A percentile compares a stretch with the other conserved stretches of the same genome.
phyloP scores from a whole-genome alignment of 2,797 vertebrate genomes.

The Leuciscus waleckii region DNA sequence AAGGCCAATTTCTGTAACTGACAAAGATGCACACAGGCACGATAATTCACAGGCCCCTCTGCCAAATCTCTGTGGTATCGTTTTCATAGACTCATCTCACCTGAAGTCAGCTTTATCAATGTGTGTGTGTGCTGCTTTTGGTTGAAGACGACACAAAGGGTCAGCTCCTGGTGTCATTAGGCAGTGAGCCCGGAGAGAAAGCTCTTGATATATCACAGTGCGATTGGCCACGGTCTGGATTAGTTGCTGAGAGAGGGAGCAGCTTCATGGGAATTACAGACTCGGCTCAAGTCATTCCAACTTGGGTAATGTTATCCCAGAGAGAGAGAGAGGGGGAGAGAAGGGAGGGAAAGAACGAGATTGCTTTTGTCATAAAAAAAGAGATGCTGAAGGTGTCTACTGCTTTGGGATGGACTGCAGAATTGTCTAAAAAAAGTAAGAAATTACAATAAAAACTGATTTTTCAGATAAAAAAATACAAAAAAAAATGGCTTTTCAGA shows the following conservation, averaged over 20 bases:
- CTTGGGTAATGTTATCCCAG: constrained; percentile 80
- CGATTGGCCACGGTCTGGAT: constrained; percentile 80
- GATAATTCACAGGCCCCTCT: constrained; percentile 11
- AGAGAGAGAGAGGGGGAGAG: neutral
- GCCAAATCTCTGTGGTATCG: constrained; percentile 8
- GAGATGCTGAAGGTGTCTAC: constrained; percentile 68
- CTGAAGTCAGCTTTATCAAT: constrained; percentile 26
- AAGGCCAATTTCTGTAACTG: neutral
- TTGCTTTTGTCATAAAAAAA: constrained; percentile 78
- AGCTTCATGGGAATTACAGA: constrained; percentile 81
- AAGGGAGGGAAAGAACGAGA: constrained; percentile 67
- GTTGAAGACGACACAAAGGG: constrained; percentile 37
- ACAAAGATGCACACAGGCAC: neutral
- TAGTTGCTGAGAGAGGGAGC: constrained; percentile 78
- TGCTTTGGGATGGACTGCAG: constrained; percentile 10
- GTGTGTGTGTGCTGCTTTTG: constrained; percentile 41
- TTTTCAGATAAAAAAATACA: constrained; percentile 1
- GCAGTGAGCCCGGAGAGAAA: constrained; percentile 66
- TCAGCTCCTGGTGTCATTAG: constrained; percentile 53
- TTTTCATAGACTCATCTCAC: constrained; percentile 41
- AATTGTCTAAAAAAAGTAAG: neutral
- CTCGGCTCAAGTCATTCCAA: constrained; percentile 84
- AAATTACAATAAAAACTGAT: constrained; percentile 27
- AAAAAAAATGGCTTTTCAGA: too few species aligned
- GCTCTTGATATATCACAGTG: constrained; percentile 79